Percentiles rank a stretch among this genome's conserved stretches.
phyloP scores from a whole-genome alignment of 2,113 vertebrate genomes.

The Poecilia latipinna region DNA sequence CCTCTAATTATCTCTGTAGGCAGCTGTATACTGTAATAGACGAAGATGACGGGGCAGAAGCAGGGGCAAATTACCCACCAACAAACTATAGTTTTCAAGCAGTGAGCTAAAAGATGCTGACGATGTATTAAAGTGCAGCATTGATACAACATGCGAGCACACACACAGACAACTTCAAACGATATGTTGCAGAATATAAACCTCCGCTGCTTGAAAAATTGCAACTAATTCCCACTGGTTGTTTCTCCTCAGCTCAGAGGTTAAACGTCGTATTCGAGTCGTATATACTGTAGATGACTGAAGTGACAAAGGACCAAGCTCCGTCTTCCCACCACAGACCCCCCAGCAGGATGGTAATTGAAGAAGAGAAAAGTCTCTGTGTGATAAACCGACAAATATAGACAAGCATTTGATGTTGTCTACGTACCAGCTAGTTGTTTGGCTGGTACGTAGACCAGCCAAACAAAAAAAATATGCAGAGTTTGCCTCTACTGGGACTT shows the following conservation, averaged over 20 bases:
- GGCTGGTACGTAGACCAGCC: too few species aligned
- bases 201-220: not conserved
- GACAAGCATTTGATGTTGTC: not conserved
- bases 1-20: constrained; percentile 59
- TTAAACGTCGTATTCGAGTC: not conserved
- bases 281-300: not conserved
- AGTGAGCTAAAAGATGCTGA: not conserved
- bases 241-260: not conserved
- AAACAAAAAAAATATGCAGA: too few species aligned
- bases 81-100: constrained; percentile 30
- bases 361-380: not conserved
- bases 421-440: not conserved
- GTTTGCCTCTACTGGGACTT: too few species aligned
- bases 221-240: not conserved
- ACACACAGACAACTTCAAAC: not conserved
- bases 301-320: not conserved
- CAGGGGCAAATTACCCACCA: constrained; percentile 46
- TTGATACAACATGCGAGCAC: not conserved
- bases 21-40: constrained; percentile 54
- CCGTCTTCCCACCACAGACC: not conserved
- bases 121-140: constrained; percentile 34
- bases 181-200: not conserved
- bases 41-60: constrained; percentile 54
- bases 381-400: not conserved
- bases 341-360: not conserved